Conservation (phyloP, 2,113 vertebrate genomes). For the Promerops cafer region DNA sequence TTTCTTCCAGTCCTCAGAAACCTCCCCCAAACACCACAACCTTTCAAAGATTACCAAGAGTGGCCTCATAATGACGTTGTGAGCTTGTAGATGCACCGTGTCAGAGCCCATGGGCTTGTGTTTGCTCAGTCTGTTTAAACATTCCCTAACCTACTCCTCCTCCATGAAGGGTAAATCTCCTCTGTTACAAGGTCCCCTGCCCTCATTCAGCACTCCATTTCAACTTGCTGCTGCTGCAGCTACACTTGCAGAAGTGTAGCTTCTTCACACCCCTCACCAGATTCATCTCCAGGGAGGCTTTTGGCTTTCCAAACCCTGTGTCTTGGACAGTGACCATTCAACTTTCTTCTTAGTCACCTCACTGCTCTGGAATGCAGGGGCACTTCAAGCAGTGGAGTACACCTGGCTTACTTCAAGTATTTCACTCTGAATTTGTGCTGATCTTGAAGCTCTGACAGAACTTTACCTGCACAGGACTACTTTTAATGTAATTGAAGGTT, state of each 20-base stretch:
- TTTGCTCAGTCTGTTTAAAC: background rate
- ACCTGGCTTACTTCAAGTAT: background rate
- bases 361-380: background rate
- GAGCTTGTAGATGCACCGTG: background rate
- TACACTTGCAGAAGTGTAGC: background rate
- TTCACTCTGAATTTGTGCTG: background rate
- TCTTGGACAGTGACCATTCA: background rate
- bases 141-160: background rate
- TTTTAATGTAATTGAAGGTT: background rate
- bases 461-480: background rate
- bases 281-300: background rate
- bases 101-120: background rate
- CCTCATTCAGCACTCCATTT: background rate
- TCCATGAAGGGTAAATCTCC: background rate
- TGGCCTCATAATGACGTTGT: background rate
- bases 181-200: background rate
- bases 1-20: background rate
- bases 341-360: background rate
- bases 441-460: background rate
- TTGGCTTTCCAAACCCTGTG: background rate
- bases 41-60: background rate
- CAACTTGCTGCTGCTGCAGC: background rate
- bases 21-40: background rate
- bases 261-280: background rate
- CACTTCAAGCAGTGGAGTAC: background rate